Conservation (phyloP, 2,888 invertebrate species). For the Theretra japonica region DNA sequence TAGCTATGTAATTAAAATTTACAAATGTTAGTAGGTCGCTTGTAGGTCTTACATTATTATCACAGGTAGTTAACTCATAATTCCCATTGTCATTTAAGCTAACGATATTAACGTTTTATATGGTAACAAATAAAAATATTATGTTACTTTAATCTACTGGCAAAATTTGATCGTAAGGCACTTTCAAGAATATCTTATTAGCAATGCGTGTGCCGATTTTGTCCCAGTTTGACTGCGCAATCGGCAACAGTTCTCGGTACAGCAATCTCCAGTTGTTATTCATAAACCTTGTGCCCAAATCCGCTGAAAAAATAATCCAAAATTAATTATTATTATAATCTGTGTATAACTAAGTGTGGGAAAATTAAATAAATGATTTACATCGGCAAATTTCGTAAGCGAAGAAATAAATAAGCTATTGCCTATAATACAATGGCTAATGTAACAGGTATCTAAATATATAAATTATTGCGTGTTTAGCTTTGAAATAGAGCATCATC, state of each 20-base stretch:
- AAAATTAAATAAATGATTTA: too few relatives aligned
- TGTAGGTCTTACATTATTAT: background rate
- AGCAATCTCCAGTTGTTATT: constrained; percentile 86
- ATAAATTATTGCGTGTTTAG: too few relatives aligned
- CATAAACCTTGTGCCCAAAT: constrained; percentile 79
- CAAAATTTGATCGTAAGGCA: constrained; percentile 77
- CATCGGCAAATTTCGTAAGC: too few relatives aligned
- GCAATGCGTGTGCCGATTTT: constrained; percentile 77
- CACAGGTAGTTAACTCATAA: background rate
- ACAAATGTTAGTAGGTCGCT: background rate
- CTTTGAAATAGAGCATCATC: too few relatives aligned
- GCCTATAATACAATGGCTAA: too few relatives aligned
- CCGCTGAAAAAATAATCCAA: constrained; percentile 72
- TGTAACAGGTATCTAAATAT: too few relatives aligned
- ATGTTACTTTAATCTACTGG: constrained; percentile 41
- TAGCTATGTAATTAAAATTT: background rate
- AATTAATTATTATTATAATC: background rate
- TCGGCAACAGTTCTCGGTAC: constrained; percentile 84
- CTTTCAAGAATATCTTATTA: constrained; percentile 83
- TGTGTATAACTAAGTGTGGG: too few relatives aligned
- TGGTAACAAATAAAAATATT: too few relatives aligned
- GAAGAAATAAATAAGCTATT: too few relatives aligned
- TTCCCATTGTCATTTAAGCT: background rate
- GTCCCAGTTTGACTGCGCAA: constrained; percentile 83
- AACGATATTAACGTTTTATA: background rate